A percentile compares a stretch with the other conserved stretches of the same genome.
phyloP scores from a whole-genome alignment of 2,797 vertebrate species.

The Florisuga fusca region DNA sequence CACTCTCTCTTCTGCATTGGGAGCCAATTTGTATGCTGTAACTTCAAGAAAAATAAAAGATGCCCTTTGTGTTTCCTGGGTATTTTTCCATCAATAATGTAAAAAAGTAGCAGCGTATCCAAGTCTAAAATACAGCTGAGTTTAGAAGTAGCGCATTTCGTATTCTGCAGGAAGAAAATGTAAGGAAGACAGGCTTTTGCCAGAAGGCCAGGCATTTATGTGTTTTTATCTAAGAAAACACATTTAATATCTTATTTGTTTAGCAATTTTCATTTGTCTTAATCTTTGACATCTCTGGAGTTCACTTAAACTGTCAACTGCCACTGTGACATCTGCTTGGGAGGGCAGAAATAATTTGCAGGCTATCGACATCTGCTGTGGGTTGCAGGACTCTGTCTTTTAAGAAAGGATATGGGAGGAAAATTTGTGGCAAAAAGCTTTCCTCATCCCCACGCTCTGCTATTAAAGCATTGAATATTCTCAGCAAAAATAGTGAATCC shows the following conservation, averaged over 20 bases:
- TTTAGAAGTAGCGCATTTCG: background rate
- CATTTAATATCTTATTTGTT: background rate
- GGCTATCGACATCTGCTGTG: slow-evolving; percentile 33
- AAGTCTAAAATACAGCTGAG: slow-evolving; percentile 13
- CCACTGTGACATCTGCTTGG: slow-evolving; percentile 60
- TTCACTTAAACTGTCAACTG: background rate
- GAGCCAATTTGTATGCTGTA: background rate
- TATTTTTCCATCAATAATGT: background rate
- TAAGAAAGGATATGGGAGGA: background rate
- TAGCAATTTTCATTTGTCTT: slow-evolving; percentile 56
- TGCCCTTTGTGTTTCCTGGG: background rate
- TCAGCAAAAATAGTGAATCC: slow-evolving; percentile 49
- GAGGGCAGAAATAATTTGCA: slow-evolving; percentile 52
- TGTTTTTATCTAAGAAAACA: background rate
- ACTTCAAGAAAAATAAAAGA: background rate
- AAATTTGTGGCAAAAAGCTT: background rate
- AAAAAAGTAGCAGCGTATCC: background rate
- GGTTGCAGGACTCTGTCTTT: slow-evolving; percentile 26
- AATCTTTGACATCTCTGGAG: slow-evolving; percentile 16
- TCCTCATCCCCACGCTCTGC: slow-evolving; percentile 3
- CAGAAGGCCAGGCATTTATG: background rate
- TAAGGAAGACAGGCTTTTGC: background rate
- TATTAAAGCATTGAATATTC: slow-evolving; percentile 1
- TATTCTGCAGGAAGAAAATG: background rate
- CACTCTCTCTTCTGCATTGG: background rate